These are phyloP conservation scores for Sisyra nigra DNA, from an alignment of 2,888 invertebrate species.

Conservation along the genomic window DNA sequence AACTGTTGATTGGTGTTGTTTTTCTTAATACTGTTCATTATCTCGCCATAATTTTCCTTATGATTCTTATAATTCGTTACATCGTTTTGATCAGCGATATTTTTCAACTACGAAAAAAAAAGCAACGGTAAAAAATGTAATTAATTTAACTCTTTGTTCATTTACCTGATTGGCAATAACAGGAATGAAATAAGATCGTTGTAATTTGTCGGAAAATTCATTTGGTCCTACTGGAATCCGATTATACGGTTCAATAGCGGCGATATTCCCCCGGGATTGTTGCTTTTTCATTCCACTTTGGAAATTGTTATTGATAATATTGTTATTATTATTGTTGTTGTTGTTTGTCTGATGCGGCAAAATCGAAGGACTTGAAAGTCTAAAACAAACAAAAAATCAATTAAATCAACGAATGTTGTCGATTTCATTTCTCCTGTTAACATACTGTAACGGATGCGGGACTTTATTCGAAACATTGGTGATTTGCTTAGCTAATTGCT, in stretches of 20 bases:
- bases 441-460: background rate
- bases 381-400: background rate
- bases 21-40: slow-evolving; percentile 31
- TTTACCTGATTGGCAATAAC: slow-evolving; percentile 6
- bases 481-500: slow-evolving; percentile 48
- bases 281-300: slow-evolving; percentile 23
- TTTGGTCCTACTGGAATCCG: slow-evolving; percentile 50
- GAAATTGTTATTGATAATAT: slow-evolving; percentile 2
- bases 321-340: background rate
- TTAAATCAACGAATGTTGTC: background rate
- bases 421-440: background rate
- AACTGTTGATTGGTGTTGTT: slow-evolving; percentile 25
- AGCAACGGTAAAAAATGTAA: background rate
- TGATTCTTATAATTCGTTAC: slow-evolving; percentile 5
- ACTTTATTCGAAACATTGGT: slow-evolving; percentile 30
- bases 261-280: slow-evolving; percentile 60
- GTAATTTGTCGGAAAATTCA: slow-evolving; percentile 1
- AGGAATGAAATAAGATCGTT: slow-evolving; percentile 2
- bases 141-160: background rate
- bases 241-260: slow-evolving; percentile 77
- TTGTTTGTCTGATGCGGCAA: background rate
- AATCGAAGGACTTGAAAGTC: background rate
- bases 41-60: slow-evolving; percentile 23
- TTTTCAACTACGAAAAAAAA: slow-evolving; percentile 8
- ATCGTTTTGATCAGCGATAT: slow-evolving; percentile 6